Evolutionary conservation across 2,113 vertebrate species (phyloP).

Genomic region (Passer domesticus): DNA sequence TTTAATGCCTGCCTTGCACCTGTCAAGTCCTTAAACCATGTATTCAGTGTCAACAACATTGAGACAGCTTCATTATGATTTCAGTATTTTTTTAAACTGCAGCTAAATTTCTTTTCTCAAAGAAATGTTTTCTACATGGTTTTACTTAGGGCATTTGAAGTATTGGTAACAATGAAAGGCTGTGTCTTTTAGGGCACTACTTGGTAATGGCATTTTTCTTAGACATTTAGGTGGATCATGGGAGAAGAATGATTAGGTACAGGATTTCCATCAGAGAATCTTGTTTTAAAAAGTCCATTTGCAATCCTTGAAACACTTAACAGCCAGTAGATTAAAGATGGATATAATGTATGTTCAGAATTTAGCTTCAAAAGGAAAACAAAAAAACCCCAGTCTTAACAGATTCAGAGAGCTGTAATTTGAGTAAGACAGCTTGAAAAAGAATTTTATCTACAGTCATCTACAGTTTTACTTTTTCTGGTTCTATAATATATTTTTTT

Average conservation of each 20-base stretch:
- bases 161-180: not conserved
- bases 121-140: not conserved
- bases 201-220: not conserved
- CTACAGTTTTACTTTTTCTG: not conserved
- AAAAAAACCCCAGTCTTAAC: accelerated
- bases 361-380: not conserved
- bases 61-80: not conserved
- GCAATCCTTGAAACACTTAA: not conserved
- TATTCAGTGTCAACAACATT: not conserved
- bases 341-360: not conserved
- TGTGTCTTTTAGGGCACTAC: not conserved
- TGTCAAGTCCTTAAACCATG: not conserved
- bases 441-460: not conserved
- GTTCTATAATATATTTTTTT: not conserved
- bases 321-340: not conserved
- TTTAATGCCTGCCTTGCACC: not conserved
- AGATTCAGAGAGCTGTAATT: not conserved
- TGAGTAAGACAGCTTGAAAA: not conserved
- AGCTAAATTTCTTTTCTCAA: not conserved
- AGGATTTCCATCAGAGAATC: not conserved
- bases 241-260: not conserved
- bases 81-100: not conserved
- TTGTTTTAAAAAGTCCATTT: not conserved
- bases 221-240: not conserved
- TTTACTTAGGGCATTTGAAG: not conserved